Base-by-base conservation (phyloP, 1,140 invertebrate species). In the Rhynchophorus ferrugineus region DNA sequence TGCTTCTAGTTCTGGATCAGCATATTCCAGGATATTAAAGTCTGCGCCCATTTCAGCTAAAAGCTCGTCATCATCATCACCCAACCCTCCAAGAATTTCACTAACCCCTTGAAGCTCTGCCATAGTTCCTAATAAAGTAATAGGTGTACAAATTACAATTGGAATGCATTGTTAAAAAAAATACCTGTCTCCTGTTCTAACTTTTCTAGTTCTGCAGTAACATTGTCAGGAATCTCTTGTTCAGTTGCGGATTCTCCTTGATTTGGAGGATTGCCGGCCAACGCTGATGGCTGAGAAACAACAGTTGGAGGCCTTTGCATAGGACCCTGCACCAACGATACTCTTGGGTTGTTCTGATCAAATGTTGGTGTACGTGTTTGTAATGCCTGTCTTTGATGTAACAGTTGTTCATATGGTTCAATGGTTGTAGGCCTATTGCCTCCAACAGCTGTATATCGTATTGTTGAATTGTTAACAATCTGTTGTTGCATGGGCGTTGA, bases 21-120 rank as follows among this genome's bases (percentile, higher is more conserved):
- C 92, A 73, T 95, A 96, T 70, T 94, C 89, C 33, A 96, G 69
- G 62, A 97, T 95, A 69, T 96, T 95, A 71, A 96, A 96, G 71
- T 95, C 91, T 64, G 91, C 85, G 11, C 90, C 90, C 76, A 93
- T 88, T 75, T 90, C 86, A 22, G 85, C 89, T 75, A 93, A 73
- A 52, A 92, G 77, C 65, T 93, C 89, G 66, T 93, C 90, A 65
- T 93, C 89, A 57, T 91, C 89, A 20, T 89, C 83, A 3, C 82
- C 87, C 20, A 91, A 72, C 44, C 89, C 88, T 29, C 81, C 84
- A 47, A 91, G 73, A 67, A 89, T 84, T 66, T 87, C 84, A 60
- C 78, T 81, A 36, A 87, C 86, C 6, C 76, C 77, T 65, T 80
- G 80, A 61, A 85, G 80, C 73, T 86, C 85, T 8, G 77, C 80